Evolutionary conservation across 2,888 invertebrate species (phyloP).

Genomic region (Hybos culiciformis): DNA sequence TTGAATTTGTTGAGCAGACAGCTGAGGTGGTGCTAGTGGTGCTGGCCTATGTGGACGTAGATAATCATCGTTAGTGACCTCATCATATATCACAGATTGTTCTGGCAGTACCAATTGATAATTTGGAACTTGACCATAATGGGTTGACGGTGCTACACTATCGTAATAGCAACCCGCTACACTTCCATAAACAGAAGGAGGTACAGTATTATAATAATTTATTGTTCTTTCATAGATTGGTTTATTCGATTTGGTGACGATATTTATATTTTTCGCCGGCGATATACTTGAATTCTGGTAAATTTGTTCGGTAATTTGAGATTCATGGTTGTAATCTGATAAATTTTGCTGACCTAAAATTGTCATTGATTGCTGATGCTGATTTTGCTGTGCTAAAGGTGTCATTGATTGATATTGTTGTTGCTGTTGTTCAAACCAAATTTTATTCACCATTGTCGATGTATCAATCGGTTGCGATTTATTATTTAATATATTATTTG

Average conservation of each 20-base stretch:
- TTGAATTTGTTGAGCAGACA: conserved; percentile 35
- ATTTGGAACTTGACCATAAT: conserved; percentile 30
- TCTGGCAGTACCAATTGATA: conserved; percentile 10
- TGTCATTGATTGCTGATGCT: too few relatives aligned
- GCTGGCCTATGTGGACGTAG: conserved; percentile 47
- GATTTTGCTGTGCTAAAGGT: too few relatives aligned
- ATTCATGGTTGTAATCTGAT: too few relatives aligned
- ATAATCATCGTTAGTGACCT: conserved; percentile 32
- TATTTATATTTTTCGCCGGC: conserved; percentile 25
- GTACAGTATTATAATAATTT: conserved; percentile 22
- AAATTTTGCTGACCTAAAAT: too few relatives aligned
- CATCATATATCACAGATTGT: conserved; percentile 30
- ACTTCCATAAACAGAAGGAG: conserved; percentile 21
- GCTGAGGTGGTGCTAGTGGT: conserved; percentile 40
- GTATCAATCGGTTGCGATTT: conserved; percentile 9
- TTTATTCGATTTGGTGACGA: conserved; percentile 33
- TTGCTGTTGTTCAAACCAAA: conserved; percentile 36
- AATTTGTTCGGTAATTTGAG: not conserved
- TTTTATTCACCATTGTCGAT: conserved; percentile 36
- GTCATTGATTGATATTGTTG: conserved; percentile 18
- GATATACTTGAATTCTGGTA: not conserved
- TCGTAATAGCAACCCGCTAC: conserved; percentile 28
- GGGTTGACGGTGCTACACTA: conserved; percentile 27
- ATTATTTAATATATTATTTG: too few relatives aligned
- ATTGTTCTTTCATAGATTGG: conserved; percentile 23